Percentiles rank a stretch among this genome's conserved stretches.
Evolutionary conservation across 2,797 vertebrate genomes (phyloP).

Genomic region (Onychomys torridus): DNA sequence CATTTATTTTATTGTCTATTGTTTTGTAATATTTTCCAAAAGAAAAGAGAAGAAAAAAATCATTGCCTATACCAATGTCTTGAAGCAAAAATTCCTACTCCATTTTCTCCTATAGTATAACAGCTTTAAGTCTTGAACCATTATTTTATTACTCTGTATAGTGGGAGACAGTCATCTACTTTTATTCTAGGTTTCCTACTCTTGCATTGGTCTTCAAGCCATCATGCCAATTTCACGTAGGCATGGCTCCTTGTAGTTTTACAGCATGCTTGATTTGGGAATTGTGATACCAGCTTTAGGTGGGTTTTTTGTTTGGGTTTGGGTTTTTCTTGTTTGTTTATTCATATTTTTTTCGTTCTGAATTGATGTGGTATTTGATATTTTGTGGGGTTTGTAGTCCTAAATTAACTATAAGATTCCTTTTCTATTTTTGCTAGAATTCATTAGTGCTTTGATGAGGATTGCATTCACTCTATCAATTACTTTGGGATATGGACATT

Average conservation of each 20-base stretch:
- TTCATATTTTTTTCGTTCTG: neutral
- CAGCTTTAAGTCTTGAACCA: neutral
- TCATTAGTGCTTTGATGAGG: neutral
- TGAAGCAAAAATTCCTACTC: neutral
- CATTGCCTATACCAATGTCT: neutral
- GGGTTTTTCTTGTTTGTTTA: neutral
- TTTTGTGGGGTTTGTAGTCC: neutral
- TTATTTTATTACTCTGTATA: neutral
- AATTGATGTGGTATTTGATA: neutral
- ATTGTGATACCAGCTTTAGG: neutral
- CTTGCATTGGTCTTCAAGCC: neutral
- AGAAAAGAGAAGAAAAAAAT: neutral
- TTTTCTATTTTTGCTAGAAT: neutral
- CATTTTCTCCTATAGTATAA: neutral
- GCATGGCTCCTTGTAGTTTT: neutral
- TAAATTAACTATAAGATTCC: neutral
- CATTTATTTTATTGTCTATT: neutral
- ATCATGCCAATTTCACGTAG: neutral
- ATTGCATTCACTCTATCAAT: neutral
- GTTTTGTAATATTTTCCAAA: neutral
- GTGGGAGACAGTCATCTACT: neutral
- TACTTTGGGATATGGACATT: neutral
- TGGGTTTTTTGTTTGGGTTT: neutral
- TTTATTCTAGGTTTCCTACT: neutral
- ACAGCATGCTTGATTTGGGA: neutral